Conservation (phyloP, 2,113 vertebrate species). For the Tor tambroides region DNA sequence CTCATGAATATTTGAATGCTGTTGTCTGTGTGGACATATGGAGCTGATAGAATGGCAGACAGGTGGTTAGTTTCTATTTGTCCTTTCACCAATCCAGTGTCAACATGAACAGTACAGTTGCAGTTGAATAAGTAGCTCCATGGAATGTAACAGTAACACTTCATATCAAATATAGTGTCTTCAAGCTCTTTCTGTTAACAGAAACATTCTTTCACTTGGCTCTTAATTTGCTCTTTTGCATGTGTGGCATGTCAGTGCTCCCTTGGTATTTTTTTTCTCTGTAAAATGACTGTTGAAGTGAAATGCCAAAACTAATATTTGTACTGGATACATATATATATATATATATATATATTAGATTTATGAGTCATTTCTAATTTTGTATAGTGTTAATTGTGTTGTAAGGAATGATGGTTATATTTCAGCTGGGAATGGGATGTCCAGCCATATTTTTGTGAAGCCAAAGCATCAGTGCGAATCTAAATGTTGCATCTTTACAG, state of each 20-base stretch:
- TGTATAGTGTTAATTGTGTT: constrained; percentile 20
- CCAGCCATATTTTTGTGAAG: constrained; percentile 32
- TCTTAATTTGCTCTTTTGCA: constrained; percentile 13
- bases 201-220: neutral
- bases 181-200: neutral
- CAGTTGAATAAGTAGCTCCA: neutral
- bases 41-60: constrained; percentile 12
- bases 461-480: neutral
- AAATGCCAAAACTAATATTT: constrained; percentile 77
- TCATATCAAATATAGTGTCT: neutral
- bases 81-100: constrained; percentile 23
- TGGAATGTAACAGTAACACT: neutral
- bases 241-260: neutral
- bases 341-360: constrained; percentile 54
- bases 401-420: constrained; percentile 3
- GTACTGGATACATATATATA: constrained; percentile 45
- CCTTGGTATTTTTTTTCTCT: constrained; percentile 14
- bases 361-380: constrained; percentile 64
- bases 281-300: constrained; percentile 32
- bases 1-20: constrained; percentile 28
- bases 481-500: neutral
- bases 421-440: constrained; percentile 5
- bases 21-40: neutral
- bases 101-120: neutral
- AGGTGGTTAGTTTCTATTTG: neutral